Base-by-base conservation (phyloP, 2,797 vertebrate species). In the Megaceryle alcyon region DNA sequence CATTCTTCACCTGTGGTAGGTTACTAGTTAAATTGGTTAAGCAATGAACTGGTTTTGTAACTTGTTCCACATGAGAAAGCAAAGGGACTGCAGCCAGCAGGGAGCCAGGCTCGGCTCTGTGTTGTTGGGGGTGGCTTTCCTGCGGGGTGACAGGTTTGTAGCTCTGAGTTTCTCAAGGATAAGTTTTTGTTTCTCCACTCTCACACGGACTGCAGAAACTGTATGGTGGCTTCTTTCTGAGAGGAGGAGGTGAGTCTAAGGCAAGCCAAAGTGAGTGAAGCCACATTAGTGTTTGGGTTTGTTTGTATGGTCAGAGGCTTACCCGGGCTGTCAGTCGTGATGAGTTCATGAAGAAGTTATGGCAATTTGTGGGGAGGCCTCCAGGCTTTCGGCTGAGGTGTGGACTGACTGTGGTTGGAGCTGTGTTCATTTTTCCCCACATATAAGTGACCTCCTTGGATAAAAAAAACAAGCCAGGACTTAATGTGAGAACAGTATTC, bases 301-400 rank as follows among this genome's bases (percentile, higher is more conserved):
- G 73, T 92, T 94, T 91, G 51, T 56, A 76, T 73, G 91, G 85
- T 94, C 91, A 90, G 96, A 90, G 94, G 90, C 37, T 92, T 88
- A 77, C 77, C 90, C 81, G 7, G 14, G 31, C 83, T 88, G 80
- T 73, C 91, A 88, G 63, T n/a, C 41, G 70, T 21, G 53, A 86
- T 28, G 88, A 92, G 82, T 80, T 77, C 60, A 57, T 71, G 83
- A 76, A 76, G 78, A 77, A 90, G 54, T 88, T 86, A 86, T 20
- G 54, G 79, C 68, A 82, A 75, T 93, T 79, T 95, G 96, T 54
- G 64, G 93, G 69, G n/a, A 95, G 60, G 71, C 87, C 76, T 93
- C 84, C 41, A 69, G 94, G 72, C 72, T 90, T 83, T 92, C 1
- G 5, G 86, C 56, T 23, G 84, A 94, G 72, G 72, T 94, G 82